phyloP scores from a whole-genome alignment of 2,888 invertebrate species.

The Quadroppia sp. region DNA sequence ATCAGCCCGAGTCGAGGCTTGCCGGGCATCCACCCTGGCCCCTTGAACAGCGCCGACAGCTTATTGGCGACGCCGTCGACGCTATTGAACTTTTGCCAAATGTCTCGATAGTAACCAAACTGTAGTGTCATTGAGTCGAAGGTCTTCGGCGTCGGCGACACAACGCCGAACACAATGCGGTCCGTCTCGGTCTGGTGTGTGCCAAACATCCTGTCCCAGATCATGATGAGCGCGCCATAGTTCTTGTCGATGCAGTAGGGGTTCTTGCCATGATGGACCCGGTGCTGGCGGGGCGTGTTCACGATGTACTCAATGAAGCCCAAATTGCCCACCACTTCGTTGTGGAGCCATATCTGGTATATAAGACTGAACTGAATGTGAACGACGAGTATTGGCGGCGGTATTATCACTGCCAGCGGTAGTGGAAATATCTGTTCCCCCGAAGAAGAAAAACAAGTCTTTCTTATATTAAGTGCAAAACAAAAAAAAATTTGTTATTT shows the following conservation, averaged over 20 bases:
- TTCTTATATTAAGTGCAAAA: too few species aligned
- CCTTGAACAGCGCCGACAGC: constrained; percentile 69
- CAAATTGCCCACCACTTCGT: constrained; percentile 69
- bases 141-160: constrained; percentile 72
- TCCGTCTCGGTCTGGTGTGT: constrained; percentile 74
- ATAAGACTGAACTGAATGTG: constrained; percentile 84
- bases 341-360: constrained; percentile 92
- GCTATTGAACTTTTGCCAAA: constrained; percentile 60
- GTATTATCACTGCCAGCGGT: constrained; percentile 66
- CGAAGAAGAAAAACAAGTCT: neutral
- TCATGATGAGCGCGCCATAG: constrained; percentile 82
- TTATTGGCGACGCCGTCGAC: constrained; percentile 60
- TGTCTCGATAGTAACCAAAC: constrained; percentile 67
- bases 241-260: constrained; percentile 87
- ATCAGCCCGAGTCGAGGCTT: constrained; percentile 33
- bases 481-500: too few species aligned
- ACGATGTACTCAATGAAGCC: constrained; percentile 81
- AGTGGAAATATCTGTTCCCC: constrained; percentile 51
- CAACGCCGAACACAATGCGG: constrained; percentile 71
- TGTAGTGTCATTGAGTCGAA: constrained; percentile 67
- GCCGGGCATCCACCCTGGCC: constrained; percentile 79
- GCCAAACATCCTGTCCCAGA: constrained; percentile 79
- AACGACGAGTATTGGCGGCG: constrained; percentile 71
- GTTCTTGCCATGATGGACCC: constrained; percentile 70
- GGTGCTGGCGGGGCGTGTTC: constrained; percentile 84